Percentiles rank a stretch among this genome's conserved stretches.
Conservation (phyloP, 2,888 invertebrate species). For the Venusia cambrica region DNA sequence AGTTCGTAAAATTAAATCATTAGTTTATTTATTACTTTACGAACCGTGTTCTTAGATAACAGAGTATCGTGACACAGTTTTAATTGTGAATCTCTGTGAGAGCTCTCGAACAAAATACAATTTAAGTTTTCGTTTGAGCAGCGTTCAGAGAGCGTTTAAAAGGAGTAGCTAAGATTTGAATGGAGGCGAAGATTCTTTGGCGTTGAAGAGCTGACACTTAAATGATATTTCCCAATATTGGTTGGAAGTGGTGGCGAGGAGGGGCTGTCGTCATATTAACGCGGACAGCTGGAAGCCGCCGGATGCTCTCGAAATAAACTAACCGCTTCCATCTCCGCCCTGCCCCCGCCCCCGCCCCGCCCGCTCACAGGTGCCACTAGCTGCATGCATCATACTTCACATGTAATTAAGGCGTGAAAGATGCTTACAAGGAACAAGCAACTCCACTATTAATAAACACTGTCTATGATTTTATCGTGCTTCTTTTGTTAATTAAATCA, state of each 20-base stretch:
- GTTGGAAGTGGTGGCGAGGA: slow-evolving; percentile 55
- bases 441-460: slow-evolving; percentile 22
- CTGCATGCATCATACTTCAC: slow-evolving; percentile 62
- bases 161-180: no score
- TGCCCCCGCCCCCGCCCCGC: slow-evolving; percentile 24
- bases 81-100: no score
- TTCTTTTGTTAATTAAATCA: slow-evolving; percentile 22
- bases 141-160: no score
- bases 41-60: slow-evolving; percentile 1
- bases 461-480: slow-evolving; percentile 13
- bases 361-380: slow-evolving; percentile 51
- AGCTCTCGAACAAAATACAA: no score
- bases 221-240: slow-evolving; percentile 60
- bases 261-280: slow-evolving; percentile 70
- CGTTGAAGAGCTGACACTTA: slow-evolving; percentile 56
- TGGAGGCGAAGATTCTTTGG: slow-evolving; percentile 19
- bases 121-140: no score
- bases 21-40: slow-evolving; percentile 25
- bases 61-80: neutral
- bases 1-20: slow-evolving; percentile 28
- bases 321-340: slow-evolving; percentile 36
- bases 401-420: slow-evolving; percentile 52
- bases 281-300: slow-evolving; percentile 68
- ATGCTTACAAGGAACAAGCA: slow-evolving; percentile 36
- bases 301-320: slow-evolving; percentile 73